Evolutionary conservation across 2,113 vertebrate species (phyloP).

Genomic region (Phyllopteryx taeniolatus): DNA sequence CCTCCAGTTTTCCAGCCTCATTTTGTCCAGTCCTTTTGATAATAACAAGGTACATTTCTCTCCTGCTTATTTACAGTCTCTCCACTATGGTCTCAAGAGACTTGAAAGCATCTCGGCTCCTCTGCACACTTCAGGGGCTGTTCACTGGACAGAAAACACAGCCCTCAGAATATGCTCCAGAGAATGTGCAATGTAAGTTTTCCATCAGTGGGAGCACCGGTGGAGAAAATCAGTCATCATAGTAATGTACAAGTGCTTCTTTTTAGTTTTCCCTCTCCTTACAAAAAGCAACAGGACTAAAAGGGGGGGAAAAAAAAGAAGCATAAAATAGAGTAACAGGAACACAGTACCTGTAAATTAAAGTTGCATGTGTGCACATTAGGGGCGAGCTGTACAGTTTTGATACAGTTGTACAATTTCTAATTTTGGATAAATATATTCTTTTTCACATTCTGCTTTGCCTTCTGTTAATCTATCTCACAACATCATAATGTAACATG

Average conservation of each 20-base stretch:
- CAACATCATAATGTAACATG: conserved; percentile 64
- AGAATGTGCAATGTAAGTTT: conserved; percentile 74
- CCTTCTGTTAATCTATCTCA: conserved; percentile 66
- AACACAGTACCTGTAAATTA: conserved; percentile 71
- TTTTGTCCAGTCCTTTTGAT: conserved; percentile 44
- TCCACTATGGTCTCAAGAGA: conserved; percentile 51
- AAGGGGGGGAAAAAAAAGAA: conserved; percentile 48
- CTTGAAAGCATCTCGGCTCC: conserved; percentile 34
- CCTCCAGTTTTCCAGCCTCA: conserved; percentile 27
- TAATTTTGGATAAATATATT: conserved; percentile 74
- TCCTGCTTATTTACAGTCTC: conserved; percentile 55
- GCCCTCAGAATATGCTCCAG: conserved; percentile 73
- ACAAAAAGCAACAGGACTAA: conserved; percentile 68
- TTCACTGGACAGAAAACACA: conserved; percentile 69
- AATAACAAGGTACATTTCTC: conserved; percentile 49
- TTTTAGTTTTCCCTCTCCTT: conserved; percentile 67
- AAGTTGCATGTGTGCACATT: conserved; percentile 75
- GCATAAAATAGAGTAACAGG: conserved; percentile 58
- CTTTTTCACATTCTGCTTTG: conserved; percentile 72
- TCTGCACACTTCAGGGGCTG: conserved; percentile 50
- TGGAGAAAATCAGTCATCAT: conserved; percentile 59
- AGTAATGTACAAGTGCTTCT: conserved; percentile 72
- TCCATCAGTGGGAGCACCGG: conserved; percentile 71
- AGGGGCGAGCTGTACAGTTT: conserved; percentile 74
- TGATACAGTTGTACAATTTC: conserved; percentile 74